Evolutionary conservation across 2,113 vertebrate species (phyloP).

Genomic region (Turdus rufiventris): DNA sequence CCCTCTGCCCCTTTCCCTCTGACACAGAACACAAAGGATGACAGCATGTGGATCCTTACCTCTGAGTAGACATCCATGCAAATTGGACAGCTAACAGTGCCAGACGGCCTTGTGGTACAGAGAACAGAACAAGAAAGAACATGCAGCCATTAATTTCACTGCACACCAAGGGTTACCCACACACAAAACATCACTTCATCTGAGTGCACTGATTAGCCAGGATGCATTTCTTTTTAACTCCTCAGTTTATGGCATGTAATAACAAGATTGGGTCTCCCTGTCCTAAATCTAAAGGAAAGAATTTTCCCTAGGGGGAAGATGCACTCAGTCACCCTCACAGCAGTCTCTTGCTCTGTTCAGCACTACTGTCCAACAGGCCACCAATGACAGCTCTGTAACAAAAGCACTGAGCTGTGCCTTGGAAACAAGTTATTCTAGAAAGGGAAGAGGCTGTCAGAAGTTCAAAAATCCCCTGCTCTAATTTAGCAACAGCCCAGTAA

Average conservation of each 20-base stretch:
- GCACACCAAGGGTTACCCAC: too few relatives aligned
- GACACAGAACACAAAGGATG: background rate
- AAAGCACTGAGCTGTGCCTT: background rate
- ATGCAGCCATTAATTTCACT: conserved; percentile 15
- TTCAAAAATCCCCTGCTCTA: background rate
- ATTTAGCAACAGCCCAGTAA: background rate
- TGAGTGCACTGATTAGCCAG: rapidly evolving
- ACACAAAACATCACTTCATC: rapidly evolving
- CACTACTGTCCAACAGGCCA: background rate
- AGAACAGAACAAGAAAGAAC: background rate
- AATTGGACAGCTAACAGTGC: conserved; percentile 8
- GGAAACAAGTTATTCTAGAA: background rate
- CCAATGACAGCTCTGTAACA: background rate
- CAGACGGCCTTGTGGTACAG: background rate
- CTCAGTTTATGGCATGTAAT: background rate
- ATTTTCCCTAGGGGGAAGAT: background rate
- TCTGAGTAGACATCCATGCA: conserved; percentile 25
- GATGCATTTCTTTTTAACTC: background rate
- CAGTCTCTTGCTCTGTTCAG: background rate
- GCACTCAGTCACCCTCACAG: background rate
- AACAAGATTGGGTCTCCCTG: background rate
- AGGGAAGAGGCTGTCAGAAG: background rate
- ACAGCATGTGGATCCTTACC: background rate
- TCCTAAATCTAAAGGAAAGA: background rate
- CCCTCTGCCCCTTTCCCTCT: background rate